Conservation (phyloP, 2,888 invertebrate species). For the Eucera pruinosa region DNA sequence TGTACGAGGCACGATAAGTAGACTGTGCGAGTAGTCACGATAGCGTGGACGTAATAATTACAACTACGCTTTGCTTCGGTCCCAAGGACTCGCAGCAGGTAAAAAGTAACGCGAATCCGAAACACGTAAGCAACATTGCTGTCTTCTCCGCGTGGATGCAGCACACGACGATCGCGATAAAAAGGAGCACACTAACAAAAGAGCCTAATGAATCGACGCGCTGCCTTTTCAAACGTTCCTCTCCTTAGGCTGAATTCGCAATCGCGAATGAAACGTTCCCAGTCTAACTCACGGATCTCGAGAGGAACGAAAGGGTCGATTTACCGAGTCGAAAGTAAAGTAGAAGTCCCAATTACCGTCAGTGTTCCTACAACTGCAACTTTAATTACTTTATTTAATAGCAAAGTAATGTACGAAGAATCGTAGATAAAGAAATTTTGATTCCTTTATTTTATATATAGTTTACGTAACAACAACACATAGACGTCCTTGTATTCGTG, state of each 20-base stretch:
- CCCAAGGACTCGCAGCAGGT: constrained; percentile 34
- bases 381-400: too few species aligned
- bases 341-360: too few species aligned
- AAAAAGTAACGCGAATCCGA: constrained; percentile 14
- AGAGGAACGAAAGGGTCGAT: too few species aligned
- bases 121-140: constrained; percentile 28
- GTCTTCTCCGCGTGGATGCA: not conserved
- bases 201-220: constrained; percentile 13
- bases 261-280: too few species aligned
- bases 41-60: constrained; percentile 40
- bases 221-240: not conserved
- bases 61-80: constrained; percentile 24
- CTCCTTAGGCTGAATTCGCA: not conserved
- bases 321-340: too few species aligned
- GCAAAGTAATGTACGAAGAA: too few species aligned
- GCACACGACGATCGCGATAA: not conserved
- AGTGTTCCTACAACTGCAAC: too few species aligned
- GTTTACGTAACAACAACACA: too few species aligned
- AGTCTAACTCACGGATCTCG: too few species aligned
- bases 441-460: too few species aligned
- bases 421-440: too few species aligned
- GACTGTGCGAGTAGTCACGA: constrained; percentile 1
- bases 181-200: not conserved
- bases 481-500: too few species aligned
- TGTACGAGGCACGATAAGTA: not conserved